Evolutionary conservation across 2,888 invertebrate genomes (phyloP).

Genomic region (Vesta saturnalis): DNA sequence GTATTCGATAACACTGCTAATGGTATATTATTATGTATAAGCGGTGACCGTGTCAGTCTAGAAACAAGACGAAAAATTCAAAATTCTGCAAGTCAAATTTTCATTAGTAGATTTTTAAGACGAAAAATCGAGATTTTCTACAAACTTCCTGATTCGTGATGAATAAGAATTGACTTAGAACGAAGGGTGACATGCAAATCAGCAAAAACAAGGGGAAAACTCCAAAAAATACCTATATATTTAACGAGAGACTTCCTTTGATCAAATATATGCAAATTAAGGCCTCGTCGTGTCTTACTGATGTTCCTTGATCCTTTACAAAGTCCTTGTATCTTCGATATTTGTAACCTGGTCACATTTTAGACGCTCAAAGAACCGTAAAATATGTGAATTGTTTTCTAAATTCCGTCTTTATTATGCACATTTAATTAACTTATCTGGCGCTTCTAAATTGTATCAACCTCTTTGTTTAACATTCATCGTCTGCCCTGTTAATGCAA

Average conservation of each 20-base stretch:
- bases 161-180: conserved; percentile 53
- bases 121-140: conserved; percentile 50
- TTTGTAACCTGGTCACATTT: conserved; percentile 49
- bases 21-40: conserved; percentile 56
- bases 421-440: conserved; percentile 46
- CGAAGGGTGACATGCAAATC: conserved; percentile 54
- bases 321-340: conserved; percentile 36
- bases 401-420: conserved; percentile 48
- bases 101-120: conserved; percentile 53
- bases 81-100: conserved; percentile 55
- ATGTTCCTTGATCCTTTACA: conserved; percentile 37
- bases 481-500: conserved; percentile 16
- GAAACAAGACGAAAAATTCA: conserved; percentile 44
- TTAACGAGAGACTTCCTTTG: conserved; percentile 57
- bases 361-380: conserved; percentile 45
- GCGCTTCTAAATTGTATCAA: conserved; percentile 35
- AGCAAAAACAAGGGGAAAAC: conserved; percentile 53
- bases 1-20: conserved; percentile 57
- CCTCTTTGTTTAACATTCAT: conserved; percentile 29
- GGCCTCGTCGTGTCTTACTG: conserved; percentile 39
- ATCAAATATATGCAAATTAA: conserved; percentile 58
- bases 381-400: conserved; percentile 50
- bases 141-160: conserved; percentile 52
- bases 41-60: conserved; percentile 45
- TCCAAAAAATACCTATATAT: conserved; percentile 51